phyloP scores from a whole-genome alignment of 2,113 vertebrate genomes.

The Ctenomys sociabilis region DNA sequence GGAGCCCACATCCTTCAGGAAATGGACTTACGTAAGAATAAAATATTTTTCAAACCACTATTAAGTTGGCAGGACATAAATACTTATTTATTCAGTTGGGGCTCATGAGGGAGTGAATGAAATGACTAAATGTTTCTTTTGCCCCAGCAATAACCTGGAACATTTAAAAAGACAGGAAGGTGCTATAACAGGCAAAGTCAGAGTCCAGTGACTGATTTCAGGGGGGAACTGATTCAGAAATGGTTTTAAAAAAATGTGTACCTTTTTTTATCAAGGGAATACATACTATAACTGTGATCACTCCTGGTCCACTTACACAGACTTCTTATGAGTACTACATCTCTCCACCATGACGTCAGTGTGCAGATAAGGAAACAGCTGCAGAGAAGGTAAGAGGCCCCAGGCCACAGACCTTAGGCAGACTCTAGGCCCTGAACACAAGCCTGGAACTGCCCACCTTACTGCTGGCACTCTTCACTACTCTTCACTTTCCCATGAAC shows the following conservation, averaged over 20 bases:
- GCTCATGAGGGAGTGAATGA: not conserved
- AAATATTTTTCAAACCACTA: constrained; percentile 16
- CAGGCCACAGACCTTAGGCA: no score
- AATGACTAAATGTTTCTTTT: not conserved
- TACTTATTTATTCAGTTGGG: not conserved
- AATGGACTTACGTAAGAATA: not conserved
- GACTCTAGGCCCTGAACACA: not conserved
- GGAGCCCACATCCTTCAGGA: fast-evolving
- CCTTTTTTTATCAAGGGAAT: not conserved
- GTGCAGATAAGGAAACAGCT: not conserved
- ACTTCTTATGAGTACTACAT: not conserved
- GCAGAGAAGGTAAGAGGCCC: not conserved
- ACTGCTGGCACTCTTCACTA: fast-evolving
- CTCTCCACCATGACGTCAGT: not conserved
- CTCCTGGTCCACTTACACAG: not conserved
- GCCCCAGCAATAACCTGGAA: not conserved
- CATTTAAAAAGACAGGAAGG: not conserved
- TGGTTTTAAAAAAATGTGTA: not conserved
- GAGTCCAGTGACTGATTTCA: not conserved
- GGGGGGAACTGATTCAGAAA: not conserved
- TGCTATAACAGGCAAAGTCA: not conserved
- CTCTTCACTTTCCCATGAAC: not conserved
- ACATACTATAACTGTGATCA: fast-evolving
- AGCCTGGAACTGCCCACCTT: not conserved
- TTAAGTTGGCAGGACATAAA: not conserved